Evolutionary conservation across 2,113 vertebrate genomes (phyloP), one percentile per base, ranked within the genome.

Genomic region (Leptocoma aspasia): DNA sequence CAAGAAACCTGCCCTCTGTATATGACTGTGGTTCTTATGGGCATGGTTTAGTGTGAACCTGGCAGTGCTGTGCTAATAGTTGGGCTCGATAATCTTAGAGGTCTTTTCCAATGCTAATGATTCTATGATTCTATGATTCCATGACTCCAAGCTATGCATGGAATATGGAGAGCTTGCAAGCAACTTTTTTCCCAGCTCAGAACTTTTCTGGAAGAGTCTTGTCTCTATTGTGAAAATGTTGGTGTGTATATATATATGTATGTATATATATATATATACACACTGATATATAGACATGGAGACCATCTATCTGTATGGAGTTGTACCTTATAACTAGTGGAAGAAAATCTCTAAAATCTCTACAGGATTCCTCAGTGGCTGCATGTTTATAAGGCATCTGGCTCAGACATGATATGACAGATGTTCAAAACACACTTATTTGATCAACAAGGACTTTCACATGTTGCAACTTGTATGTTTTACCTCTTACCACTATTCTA

Each of bases 271-370:
- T 7, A 39, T 7, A 35, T 4, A 10, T 1, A n/a, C 1, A 35
- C 10, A 47, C 7, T 0, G 11, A 26, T 63, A 66, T 39, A n/a
- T 37, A 47, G 7, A 68, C 82, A 50, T 45, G 21, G n/a, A 83
- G 13, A 64, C 5, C 22, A 33, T 91, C 9, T 15, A 18, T 77
- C 17, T 65, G 35, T 66, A 9, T n/a, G 49, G 33, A 21, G 2
- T 45, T 64, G 19, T 65, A 42, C 73, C 33, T 84, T 89, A 24
- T 7, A 95, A 45, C 15, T 22, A 82, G 21, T n/a, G 8, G 47
- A 82, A 57, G 47, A 66, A 96, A 97, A 94, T 16, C 10, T 78
- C 69, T 47, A 66, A 96, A 97, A 94, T 16, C 10, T 78, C 69
- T 47, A 20, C 57, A 68, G 39, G 72, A 92, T 86, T 89, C 75